Evolutionary conservation across 1,140 invertebrate species (phyloP).

Genomic region (Idris sp.): DNA sequence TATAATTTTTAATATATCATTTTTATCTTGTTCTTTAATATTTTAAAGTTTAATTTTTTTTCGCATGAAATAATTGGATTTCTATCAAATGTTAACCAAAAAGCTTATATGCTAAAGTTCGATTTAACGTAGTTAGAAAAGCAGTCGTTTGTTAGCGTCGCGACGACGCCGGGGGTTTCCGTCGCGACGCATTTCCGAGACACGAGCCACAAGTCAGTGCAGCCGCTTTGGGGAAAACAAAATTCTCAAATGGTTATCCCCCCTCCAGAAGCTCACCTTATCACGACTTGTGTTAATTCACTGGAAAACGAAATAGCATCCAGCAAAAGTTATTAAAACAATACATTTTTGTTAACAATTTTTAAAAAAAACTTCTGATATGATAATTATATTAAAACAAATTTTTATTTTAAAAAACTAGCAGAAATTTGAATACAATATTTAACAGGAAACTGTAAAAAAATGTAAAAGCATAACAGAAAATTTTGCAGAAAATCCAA

Average conservation of each 20-base stretch:
- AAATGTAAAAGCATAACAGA: no score
- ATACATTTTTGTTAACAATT: no score
- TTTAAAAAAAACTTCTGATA: no score
- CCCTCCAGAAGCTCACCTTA: constrained; percentile 35
- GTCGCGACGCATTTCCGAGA: constrained; percentile 70
- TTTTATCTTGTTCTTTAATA: no score
- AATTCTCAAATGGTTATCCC: constrained; percentile 4
- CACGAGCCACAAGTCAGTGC: constrained; percentile 19
- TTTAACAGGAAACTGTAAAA: no score
- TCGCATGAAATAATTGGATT: no score
- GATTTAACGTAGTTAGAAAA: constrained; percentile 51
- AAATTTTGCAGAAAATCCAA: no score
- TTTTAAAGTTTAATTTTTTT: no score
- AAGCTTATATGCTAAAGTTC: constrained; percentile 45
- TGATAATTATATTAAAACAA: no score
- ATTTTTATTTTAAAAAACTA: no score
- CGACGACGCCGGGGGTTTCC: constrained; percentile 67
- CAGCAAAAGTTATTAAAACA: constrained; percentile 11
- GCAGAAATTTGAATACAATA: no score
- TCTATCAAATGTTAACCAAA: constrained; percentile 29
- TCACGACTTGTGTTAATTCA: constrained; percentile 26
- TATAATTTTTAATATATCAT: no score
- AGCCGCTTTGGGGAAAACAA: constrained; percentile 14
- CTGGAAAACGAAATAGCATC: constrained; percentile 8
- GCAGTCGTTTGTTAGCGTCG: constrained; percentile 67